A percentile compares a stretch with the other conserved stretches of the same genome.
Evolutionary conservation across 2,888 invertebrate genomes (phyloP).

Genomic region (Aphodius sticticus): DNA sequence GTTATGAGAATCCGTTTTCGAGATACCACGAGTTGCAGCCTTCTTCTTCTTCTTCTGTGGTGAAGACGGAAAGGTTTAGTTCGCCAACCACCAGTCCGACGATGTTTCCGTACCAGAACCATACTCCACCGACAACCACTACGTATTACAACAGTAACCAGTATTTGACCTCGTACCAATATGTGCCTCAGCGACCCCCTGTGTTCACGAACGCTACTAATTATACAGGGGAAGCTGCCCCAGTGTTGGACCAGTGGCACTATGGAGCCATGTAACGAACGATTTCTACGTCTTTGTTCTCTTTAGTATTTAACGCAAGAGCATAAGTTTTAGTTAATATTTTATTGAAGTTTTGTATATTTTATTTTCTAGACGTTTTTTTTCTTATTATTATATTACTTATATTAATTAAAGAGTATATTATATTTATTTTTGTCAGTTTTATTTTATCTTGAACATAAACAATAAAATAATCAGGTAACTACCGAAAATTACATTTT

Average conservation of each 20-base stretch:
- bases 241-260: slow-evolving; percentile 53
- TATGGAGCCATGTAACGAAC: slow-evolving; percentile 41
- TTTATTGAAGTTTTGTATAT: slow-evolving; percentile 20
- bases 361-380: slow-evolving; percentile 10
- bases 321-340: slow-evolving; percentile 18
- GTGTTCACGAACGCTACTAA: slow-evolving; percentile 50
- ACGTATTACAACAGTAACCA: slow-evolving; percentile 54
- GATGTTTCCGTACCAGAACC: slow-evolving; percentile 47
- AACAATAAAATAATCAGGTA: too few relatives aligned
- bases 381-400: slow-evolving; percentile 10
- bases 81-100: slow-evolving; percentile 35
- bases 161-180: slow-evolving; percentile 59
- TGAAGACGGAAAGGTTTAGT: slow-evolving; percentile 54
- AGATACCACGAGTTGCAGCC: slow-evolving; percentile 57
- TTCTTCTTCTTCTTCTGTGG: slow-evolving; percentile 44
- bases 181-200: slow-evolving; percentile 54
- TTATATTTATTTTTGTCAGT: slow-evolving; percentile 12
- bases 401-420: slow-evolving; percentile 17
- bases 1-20: slow-evolving; percentile 48
- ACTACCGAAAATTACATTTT: too few relatives aligned
- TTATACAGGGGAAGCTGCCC: slow-evolving; percentile 49
- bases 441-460: too few relatives aligned
- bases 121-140: slow-evolving; percentile 45
- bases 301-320: neutral
- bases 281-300: slow-evolving; percentile 10